These are phyloP conservation scores for Ceyx erithaca DNA, from an alignment of 2,797 vertebrate species.

Conservation along the genomic window DNA sequence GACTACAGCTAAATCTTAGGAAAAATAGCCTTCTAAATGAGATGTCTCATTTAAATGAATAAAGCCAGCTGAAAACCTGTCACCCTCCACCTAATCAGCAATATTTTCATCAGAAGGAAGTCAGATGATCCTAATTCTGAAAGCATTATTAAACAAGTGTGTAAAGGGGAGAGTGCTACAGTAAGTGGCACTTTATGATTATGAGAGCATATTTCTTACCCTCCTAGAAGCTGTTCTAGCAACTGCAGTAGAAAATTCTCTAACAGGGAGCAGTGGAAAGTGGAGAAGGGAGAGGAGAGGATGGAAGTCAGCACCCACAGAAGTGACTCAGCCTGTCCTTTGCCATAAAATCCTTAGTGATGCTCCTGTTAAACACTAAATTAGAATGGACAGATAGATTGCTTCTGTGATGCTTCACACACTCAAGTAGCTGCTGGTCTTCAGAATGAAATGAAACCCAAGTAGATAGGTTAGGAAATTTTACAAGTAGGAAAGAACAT, in stretches of 20 bases:
- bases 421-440: background rate
- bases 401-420: background rate
- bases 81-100: background rate
- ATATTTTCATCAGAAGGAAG: background rate
- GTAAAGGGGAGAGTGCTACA: background rate
- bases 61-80: background rate
- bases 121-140: background rate
- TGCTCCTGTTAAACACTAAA: constrained; percentile 5
- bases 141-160: background rate
- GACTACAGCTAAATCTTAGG: background rate
- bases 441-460: constrained; percentile 7
- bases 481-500: background rate
- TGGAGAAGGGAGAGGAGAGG: background rate
- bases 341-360: background rate
- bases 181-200: background rate
- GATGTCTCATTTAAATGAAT: background rate
- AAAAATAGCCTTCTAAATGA: background rate
- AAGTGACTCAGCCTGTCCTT: background rate
- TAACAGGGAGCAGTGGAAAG: background rate
- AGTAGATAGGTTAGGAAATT: background rate
- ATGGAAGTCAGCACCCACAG: background rate
- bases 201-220: background rate
- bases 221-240: background rate
- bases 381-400: constrained; percentile 2
- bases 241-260: background rate